A percentile compares a stretch with the other conserved stretches of the same genome.
Evolutionary conservation across 2,888 invertebrate genomes (phyloP).

Genomic region (Neoaliturus tenellus): DNA sequence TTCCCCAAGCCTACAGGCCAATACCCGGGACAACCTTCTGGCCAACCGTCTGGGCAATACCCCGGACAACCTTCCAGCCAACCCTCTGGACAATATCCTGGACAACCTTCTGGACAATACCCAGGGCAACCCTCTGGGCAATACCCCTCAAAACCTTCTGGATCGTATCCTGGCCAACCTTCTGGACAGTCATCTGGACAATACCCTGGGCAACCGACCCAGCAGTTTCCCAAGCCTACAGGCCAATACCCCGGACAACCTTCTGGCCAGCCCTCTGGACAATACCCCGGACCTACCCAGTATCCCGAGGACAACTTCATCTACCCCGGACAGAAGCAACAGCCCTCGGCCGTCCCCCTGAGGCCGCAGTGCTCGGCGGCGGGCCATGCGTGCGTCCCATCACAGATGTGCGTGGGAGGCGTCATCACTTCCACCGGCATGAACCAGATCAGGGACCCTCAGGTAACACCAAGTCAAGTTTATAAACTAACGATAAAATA

Average conservation of each 20-base stretch:
- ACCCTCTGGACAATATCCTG: conserved; percentile 68
- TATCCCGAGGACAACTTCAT: not conserved
- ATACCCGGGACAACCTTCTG: conserved; percentile 65
- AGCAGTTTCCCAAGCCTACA: conserved; percentile 4
- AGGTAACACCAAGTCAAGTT: too few relatives aligned
- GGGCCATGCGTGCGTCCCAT: conserved; percentile 45
- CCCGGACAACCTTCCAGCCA: conserved; percentile 21
- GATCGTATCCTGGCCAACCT: conserved; percentile 65
- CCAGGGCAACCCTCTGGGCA: conserved; percentile 69
- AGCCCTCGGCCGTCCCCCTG: not conserved
- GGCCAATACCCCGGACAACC: conserved; percentile 12
- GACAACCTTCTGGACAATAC: conserved; percentile 69
- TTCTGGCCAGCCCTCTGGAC: not conserved
- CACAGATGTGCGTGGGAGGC: conserved; percentile 38
- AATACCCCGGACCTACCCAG: not conserved
- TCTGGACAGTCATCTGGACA: conserved; percentile 43
- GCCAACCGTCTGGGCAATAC: conserved; percentile 63
- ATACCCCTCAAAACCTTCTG: conserved; percentile 67
- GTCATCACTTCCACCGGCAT: conserved; percentile 49
- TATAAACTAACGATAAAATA: too few relatives aligned
- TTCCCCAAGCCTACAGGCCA: conserved; percentile 62
- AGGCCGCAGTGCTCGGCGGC: conserved; percentile 23
- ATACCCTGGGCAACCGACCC: not conserved
- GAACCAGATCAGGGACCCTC: conserved; percentile 33
- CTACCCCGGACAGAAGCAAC: conserved; percentile 38